These are phyloP conservation scores for Plestiodon gilberti DNA, from an alignment of 2,113 vertebrate species.

Conservation along the genomic window DNA sequence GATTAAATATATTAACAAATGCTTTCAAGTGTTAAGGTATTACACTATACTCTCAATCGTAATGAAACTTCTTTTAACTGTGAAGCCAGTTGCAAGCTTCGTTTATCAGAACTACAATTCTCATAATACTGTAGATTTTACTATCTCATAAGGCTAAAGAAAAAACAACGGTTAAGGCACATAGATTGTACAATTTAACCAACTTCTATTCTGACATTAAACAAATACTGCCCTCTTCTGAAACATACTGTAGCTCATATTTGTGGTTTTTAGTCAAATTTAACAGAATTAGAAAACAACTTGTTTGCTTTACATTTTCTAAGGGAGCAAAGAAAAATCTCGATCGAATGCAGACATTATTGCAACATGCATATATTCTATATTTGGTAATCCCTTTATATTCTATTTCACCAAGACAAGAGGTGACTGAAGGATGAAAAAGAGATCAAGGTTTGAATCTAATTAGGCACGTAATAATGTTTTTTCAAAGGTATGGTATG, in stretches of 20 bases:
- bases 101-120: neutral
- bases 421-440: neutral
- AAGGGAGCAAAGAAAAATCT: neutral
- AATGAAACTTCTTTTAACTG: neutral
- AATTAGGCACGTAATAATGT: neutral
- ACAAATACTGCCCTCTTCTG: conserved; percentile 67
- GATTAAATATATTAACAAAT: neutral
- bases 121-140: neutral
- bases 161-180: neutral
- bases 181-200: neutral
- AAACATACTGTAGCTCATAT: neutral
- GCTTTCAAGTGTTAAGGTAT: neutral
- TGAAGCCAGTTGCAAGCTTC: neutral
- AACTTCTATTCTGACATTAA: neutral
- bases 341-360: neutral
- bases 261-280: neutral
- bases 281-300: neutral
- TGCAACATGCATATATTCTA: neutral
- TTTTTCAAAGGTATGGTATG: too few species aligned
- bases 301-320: neutral
- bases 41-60: too few species aligned
- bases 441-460: neutral
- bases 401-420: neutral
- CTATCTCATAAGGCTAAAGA: neutral
- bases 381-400: neutral